Conservation (phyloP, 2,888 invertebrate genomes). For the Drosophila merina region DNA sequence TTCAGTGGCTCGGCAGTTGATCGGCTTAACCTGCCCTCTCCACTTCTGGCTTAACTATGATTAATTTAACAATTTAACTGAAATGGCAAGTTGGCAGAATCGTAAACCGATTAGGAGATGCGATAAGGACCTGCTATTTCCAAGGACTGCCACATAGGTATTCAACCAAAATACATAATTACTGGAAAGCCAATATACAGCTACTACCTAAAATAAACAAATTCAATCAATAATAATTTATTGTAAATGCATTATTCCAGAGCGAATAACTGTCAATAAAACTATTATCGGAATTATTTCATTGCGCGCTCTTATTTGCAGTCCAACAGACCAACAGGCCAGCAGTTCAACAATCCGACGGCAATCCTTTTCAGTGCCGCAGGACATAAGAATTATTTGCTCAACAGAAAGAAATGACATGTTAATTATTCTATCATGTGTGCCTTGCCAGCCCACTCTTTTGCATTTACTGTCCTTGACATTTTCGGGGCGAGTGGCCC, state of each 20-base stretch:
- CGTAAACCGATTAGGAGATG: background rate
- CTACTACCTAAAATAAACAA: background rate
- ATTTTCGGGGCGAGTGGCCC: constrained; percentile 29
- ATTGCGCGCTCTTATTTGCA: background rate
- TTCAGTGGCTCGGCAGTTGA: constrained; percentile 14
- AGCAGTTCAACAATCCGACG: background rate
- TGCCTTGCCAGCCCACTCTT: background rate
- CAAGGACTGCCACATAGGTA: background rate
- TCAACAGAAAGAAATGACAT: constrained; percentile 15
- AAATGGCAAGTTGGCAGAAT: background rate
- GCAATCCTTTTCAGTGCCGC: background rate
- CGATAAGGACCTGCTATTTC: background rate
- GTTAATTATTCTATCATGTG: constrained; percentile 26
- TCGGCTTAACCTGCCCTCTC: constrained; percentile 30
- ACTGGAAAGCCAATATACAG: background rate
- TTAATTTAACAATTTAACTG: constrained; percentile 13
- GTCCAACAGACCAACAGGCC: background rate
- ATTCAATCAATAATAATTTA: background rate
- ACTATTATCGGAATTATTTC: constrained; percentile 4
- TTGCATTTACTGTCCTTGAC: constrained; percentile 7
- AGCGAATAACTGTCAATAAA: constrained; percentile 12
- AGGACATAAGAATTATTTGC: constrained; percentile 25
- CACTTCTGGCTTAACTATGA: constrained; percentile 38
- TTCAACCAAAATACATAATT: background rate
- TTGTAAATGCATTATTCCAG: background rate